These are phyloP conservation scores for Mimachlamys varia DNA, from an alignment of 2,888 invertebrate genomes.

Conservation along the genomic window DNA sequence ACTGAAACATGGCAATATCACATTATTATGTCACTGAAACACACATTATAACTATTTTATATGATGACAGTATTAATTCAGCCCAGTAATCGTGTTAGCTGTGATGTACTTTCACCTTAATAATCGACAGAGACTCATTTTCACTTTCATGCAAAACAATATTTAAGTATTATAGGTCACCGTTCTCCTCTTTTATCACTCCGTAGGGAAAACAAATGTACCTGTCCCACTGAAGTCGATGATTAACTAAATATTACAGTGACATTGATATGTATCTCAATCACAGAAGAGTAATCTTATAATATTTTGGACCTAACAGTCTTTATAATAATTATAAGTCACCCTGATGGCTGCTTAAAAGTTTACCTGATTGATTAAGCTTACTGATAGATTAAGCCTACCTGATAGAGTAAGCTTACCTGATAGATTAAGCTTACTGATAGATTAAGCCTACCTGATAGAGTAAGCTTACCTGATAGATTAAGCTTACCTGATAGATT, in stretches of 20 bases:
- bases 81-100: too few relatives aligned
- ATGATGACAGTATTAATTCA: too few relatives aligned
- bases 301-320: not conserved
- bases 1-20: slow-evolving; percentile 67
- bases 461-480: not conserved
- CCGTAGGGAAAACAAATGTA: too few relatives aligned
- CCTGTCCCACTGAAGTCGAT: not conserved
- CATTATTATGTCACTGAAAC: too few relatives aligned
- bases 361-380: too few relatives aligned
- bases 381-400: not conserved
- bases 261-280: too few relatives aligned
- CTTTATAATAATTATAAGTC: not conserved
- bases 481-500: not conserved
- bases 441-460: not conserved
- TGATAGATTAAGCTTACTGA: too few relatives aligned
- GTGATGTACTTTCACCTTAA: too few relatives aligned
- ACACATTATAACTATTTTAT: not conserved
- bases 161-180: too few relatives aligned
- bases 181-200: too few relatives aligned
- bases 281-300: not conserved
- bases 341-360: not conserved
- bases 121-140: too few relatives aligned
- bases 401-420: not conserved
- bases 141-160: too few relatives aligned
- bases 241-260: not conserved